Evolutionary conservation across 2,113 vertebrate genomes (phyloP), one percentile per base, ranked within the genome.

Genomic region (Bufo bufo): DNA sequence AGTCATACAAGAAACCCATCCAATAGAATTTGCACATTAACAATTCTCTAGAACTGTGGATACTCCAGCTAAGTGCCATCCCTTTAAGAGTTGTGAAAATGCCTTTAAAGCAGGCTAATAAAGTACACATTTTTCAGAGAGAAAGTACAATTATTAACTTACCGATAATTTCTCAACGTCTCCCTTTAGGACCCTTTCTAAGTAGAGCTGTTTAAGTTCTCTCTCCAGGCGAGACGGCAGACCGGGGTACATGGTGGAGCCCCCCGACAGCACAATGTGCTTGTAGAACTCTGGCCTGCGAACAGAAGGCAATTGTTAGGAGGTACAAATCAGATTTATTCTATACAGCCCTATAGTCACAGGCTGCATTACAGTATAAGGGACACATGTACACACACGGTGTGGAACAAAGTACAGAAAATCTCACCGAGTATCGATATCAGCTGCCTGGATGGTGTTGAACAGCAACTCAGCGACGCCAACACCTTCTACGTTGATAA

Each of bases 161-260:
- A 99, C 98, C 91, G 98, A 99, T 88, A 99, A 97, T 84, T 99
- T 99, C 90, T 99, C 98, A 90, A 99, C 97, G 1, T 99, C 97
- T 90, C 98, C 98, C 91, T 99, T 99, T 86, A 99, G 96, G 89
- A 99, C 98, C 16, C 98, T 95, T 91, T 99, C 98, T 90, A 99
- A 94, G 93, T 99, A 99, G 47, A 99, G 97, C 93, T 99, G 98
- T 90, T 99, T 99, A 8, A 99, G 97, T 88, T 99, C 98, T 89
- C 98, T 93, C 93, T 99, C 98, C 94, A 99, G 95, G 7, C 97
- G 96, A 0, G 98, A 99, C 0, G 98, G 98, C 91, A 99, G 95
- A 17, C 98, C 98, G 0, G 98, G 98, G 87, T 99, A 99, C 98
- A 99, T 99, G 90, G 98, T 99, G 92, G 98, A 99, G 0, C 98